Conservation (phyloP, 2,888 invertebrate genomes). For the Sclerodermus sp. region DNA sequence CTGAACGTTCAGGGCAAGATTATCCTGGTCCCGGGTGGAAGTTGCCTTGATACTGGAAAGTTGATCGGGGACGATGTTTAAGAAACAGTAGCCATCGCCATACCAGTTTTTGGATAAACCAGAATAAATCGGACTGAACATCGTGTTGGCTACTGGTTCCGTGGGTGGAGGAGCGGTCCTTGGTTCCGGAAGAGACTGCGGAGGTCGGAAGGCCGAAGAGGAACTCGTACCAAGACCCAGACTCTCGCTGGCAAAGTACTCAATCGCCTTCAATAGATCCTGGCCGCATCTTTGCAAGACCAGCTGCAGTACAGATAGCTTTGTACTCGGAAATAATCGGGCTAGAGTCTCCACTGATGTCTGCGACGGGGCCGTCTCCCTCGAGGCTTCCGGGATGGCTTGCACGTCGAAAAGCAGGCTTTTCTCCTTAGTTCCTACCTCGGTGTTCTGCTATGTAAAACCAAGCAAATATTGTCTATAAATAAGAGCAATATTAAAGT, state of each 20-base stretch:
- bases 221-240: conserved; percentile 18
- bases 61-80: conserved; percentile 48
- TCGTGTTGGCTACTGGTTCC: conserved; percentile 14
- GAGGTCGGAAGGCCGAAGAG: conserved; percentile 30
- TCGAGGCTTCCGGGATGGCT: conserved; percentile 6
- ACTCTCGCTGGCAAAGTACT: conserved; percentile 67
- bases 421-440: neutral
- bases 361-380: conserved; percentile 57
- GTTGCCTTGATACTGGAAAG: conserved; percentile 27
- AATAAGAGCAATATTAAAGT: no score
- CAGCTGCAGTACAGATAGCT: conserved; percentile 83
- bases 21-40: conserved; percentile 31
- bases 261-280: conserved; percentile 86
- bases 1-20: conserved; percentile 37
- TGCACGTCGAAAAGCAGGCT: conserved; percentile 6
- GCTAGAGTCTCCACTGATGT: conserved; percentile 82
- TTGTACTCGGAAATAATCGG: conserved; percentile 87
- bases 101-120: conserved; percentile 40
- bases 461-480: no score
- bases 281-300: conserved; percentile 92
- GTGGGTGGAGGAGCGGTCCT: conserved; percentile 22
- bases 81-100: conserved; percentile 43
- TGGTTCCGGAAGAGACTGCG: conserved; percentile 7
- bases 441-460: no score
- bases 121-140: conserved; percentile 39